Base-by-base conservation (phyloP, 2,113 vertebrate species). In the Callionymus lyra region DNA sequence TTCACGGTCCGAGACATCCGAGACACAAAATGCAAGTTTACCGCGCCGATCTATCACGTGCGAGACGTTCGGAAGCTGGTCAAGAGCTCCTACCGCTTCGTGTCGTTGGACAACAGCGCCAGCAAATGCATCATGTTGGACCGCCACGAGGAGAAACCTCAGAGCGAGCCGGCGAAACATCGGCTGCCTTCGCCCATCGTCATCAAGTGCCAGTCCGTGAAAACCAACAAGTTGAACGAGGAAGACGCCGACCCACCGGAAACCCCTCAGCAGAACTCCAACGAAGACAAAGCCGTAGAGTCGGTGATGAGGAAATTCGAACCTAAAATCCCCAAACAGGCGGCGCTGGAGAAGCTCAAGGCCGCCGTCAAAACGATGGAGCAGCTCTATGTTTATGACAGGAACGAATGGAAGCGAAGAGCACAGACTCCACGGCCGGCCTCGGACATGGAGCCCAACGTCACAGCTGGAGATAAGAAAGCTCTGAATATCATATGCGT, bases 301-400 rank as follows among this genome's bases (percentile, higher is more conserved):
- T 17, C 21, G 2, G 38, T 35, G 12, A 85, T 91, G 0, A 87
- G 86, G 65, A 87, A 85, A 34, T 53, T 49, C 9, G 70, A 85
- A 14, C 64, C 59, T 2, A 72, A 76, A 43, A 58, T 84, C 6
- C 71, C 74, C 0, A 85, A 87, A 44, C 88, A 89, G 16, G 89
- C 85, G 1, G 95, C 93, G 0, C 65, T 98, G 47, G 89, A 97
- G 79, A 97, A 97, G 74, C 82, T 98, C 13, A 93, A 89, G 6
- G 95, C 95, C 0, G 95, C 95, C 0, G 94, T 98, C 17, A 85
- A 89, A 59, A 96, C 91, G 4, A 98, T 98, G 95, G 95, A 98
- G 45, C 89, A 96, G 63, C 86, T 97, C 2, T 98, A 97, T 41
- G 89, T 92, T 53, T 94, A 91, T 67, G 85, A 89, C 56, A 83